A percentile compares a stretch with the other conserved stretches of the same genome.
Evolutionary conservation across 2,888 invertebrate species (phyloP).

Genomic region (Drosophila stalkeri): DNA sequence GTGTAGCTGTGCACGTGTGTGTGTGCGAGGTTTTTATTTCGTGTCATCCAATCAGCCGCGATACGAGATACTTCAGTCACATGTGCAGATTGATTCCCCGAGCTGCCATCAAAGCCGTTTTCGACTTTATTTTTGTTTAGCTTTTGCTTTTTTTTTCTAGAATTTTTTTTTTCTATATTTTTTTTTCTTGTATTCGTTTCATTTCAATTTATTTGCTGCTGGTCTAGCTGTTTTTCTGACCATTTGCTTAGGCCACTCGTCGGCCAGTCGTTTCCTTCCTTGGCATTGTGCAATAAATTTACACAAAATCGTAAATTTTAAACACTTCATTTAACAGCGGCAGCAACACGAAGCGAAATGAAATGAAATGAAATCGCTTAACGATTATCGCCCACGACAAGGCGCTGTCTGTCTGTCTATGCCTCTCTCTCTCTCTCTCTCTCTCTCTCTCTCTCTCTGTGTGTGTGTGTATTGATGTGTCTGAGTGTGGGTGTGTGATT

Average conservation of each 20-base stretch:
- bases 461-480: not conserved
- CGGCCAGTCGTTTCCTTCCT: slow-evolving; percentile 14
- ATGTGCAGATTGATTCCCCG: slow-evolving; percentile 69
- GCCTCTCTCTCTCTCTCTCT: too few relatives aligned
- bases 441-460: not conserved
- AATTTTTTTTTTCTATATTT: not conserved
- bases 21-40: slow-evolving; percentile 60
- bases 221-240: slow-evolving; percentile 20
- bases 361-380: slow-evolving; percentile 51
- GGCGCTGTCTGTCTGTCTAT: slow-evolving; percentile 27
- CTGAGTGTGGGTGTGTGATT: slow-evolving; percentile 19
- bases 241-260: slow-evolving; percentile 15
- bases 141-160: not conserved
- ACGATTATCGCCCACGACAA: slow-evolving; percentile 52
- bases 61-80: slow-evolving; percentile 36
- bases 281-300: slow-evolving; percentile 62
- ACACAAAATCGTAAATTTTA: slow-evolving; percentile 68
- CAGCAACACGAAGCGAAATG: slow-evolving; percentile 30
- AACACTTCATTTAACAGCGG: slow-evolving; percentile 70
- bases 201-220: slow-evolving; percentile 33
- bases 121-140: slow-evolving; percentile 30
- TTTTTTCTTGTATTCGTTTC: slow-evolving; percentile 6
- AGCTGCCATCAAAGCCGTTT: slow-evolving; percentile 51
- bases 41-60: slow-evolving; percentile 69
- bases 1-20: slow-evolving; percentile 14